These are phyloP conservation scores for Nomada fucata DNA, from an alignment of 2,888 invertebrate species.

Conservation along the genomic window DNA sequence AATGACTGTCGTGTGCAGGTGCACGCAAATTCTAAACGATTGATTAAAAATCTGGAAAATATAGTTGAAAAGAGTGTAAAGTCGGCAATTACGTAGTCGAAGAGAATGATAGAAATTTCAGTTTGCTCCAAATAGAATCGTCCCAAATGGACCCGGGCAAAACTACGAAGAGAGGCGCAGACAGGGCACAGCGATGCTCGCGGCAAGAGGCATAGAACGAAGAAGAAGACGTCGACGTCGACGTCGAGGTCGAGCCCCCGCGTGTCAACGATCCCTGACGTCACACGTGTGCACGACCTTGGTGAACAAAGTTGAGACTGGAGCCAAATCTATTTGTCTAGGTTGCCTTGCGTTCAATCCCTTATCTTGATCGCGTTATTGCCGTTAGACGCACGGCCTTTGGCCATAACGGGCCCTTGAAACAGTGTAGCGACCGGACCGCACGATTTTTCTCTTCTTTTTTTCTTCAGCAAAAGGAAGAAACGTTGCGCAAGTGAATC, in stretches of 20 bases:
- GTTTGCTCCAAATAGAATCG: not conserved
- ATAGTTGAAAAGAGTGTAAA: too few relatives aligned
- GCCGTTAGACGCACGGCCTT: not conserved
- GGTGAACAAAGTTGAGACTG: constrained; percentile 72
- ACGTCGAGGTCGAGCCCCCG: constrained; percentile 79
- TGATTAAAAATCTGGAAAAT: too few relatives aligned
- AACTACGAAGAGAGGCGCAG: not conserved
- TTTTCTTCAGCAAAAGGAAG: not conserved
- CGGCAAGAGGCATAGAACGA: constrained; percentile 31
- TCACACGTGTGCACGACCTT: constrained; percentile 78
- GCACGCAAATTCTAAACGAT: too few relatives aligned
- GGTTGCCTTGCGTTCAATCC: constrained; percentile 15
- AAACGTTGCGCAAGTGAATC: not conserved
- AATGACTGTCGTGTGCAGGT: not conserved
- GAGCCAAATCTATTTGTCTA: constrained; percentile 76
- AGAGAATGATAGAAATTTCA: not conserved
- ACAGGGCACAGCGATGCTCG: constrained; percentile 13
- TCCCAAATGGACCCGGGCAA: not conserved
- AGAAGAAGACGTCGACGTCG: constrained; percentile 52
- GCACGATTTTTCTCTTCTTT: not conserved
- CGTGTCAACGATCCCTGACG: constrained; percentile 82
- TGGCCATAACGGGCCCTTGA: constrained; percentile 2
- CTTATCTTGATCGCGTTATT: constrained; percentile 36
- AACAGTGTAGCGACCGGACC: not conserved
- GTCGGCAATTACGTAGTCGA: not conserved